Conservation (phyloP, 1,140 invertebrate species). For the Protaetia brevitarsis region DNA sequence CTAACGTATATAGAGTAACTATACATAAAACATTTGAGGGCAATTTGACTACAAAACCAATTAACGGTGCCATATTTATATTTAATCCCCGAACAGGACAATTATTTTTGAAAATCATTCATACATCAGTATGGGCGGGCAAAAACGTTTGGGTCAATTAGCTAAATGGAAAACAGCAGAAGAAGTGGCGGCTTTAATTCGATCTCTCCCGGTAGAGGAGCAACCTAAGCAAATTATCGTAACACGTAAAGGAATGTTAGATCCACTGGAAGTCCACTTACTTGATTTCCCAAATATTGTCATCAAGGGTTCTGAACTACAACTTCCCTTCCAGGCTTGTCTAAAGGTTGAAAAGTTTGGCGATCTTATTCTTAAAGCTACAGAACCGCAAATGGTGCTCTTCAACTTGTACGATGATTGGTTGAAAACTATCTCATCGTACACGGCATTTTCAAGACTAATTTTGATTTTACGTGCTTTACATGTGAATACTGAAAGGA, state of each 20-base stretch:
- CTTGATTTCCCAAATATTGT: constrained; percentile 99
- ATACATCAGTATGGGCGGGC: constrained; percentile 99
- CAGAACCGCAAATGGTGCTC: constrained; percentile 99
- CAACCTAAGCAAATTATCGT: constrained; percentile 99
- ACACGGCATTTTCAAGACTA: constrained; percentile 95
- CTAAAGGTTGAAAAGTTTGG: constrained; percentile 99
- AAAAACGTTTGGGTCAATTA: constrained; percentile 87
- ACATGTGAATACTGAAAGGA: constrained; percentile 98
- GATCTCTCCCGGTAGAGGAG: constrained; percentile 98
- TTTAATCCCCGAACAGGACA: constrained; percentile 99
- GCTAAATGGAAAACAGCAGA: constrained; percentile 99
- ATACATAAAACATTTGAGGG: constrained; percentile 99
- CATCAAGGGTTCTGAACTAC: constrained; percentile 98
- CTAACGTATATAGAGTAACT: constrained; percentile 98
- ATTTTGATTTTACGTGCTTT: constrained; percentile 95
- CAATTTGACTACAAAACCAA: constrained; percentile 98
- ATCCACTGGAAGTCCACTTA: constrained; percentile 98
- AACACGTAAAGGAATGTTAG: constrained; percentile 98
- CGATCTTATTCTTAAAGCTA: constrained; percentile 97
- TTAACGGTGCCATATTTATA: constrained; percentile 99
- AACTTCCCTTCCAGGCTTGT: constrained; percentile 98
- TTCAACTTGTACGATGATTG: constrained; percentile 99
- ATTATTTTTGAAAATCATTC: constrained; percentile 99
- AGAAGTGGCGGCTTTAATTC: constrained; percentile 98
- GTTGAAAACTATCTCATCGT: constrained; percentile 95